Base-by-base conservation (phyloP, 2,113 vertebrate species). In the Oenanthe melanoleuca region DNA sequence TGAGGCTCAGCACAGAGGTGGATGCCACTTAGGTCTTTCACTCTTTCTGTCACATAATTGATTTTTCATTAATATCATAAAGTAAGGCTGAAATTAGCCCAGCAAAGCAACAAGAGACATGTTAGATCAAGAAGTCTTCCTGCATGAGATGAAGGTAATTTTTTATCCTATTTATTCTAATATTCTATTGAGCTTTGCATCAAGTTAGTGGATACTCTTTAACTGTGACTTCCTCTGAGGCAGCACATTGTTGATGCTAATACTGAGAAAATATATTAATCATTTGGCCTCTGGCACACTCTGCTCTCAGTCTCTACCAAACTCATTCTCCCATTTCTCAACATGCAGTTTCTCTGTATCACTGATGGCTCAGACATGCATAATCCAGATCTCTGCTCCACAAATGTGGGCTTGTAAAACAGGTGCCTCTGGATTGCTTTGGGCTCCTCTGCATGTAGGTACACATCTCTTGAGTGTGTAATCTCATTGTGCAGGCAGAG, bases 81-180 rank as follows among this genome's bases (percentile, higher is more conserved):
- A 77, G 56, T 64, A 67, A 88, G 42, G 72, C 61, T 95, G 86
- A 94, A 96, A 96, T 94, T 84, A 96, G 80, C 31, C 72, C 64
- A 90, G 85, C 49, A 86, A 88, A 96, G 86, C 44, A 89, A 57
- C 86, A 75, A 31, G 16, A 88, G 45, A 45, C 56, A 57, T 42
- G n/a, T 31, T 92, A 81, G 80, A 80, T 85, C 34, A 49, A n/a
- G 67, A 83, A 82, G 28, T 64, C 40, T 83, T 96, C n/a, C 88
- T 95, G 89, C 42, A 81, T 93, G 82, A 90, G 49, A 90, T 11
- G 47, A 89, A 93, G 67, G 89, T 79, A 86, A 94, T 95, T 93
- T 96, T 96, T 95, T 74, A 84, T 88, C 86, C 82, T 96, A 88
- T 92, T 95, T 91, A 90, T 91, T 95, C 49, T 86, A 88, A 85